Evolutionary conservation across 2,888 invertebrate genomes (phyloP).

Genomic region (Andrena minutula): DNA sequence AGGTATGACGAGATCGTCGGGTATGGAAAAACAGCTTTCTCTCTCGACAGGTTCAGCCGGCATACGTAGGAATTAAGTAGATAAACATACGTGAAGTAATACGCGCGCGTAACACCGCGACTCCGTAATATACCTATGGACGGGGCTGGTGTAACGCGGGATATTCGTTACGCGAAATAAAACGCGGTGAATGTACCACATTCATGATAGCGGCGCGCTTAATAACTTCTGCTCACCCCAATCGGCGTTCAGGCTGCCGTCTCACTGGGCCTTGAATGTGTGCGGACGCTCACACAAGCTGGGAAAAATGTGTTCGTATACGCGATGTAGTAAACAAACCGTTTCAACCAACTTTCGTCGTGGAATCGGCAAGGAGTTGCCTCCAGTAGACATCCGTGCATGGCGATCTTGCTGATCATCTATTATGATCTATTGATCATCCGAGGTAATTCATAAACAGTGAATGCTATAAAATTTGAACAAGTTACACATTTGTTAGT

Average conservation of each 20-base stretch:
- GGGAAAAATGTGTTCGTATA: no score
- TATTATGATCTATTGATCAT: no score
- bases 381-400: no score
- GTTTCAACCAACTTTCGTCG: no score
- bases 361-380: no score
- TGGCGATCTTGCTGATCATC: no score
- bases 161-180: conserved; percentile 76
- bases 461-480: no score
- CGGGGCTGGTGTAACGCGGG: conserved; percentile 54
- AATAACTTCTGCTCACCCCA: conserved; percentile 34
- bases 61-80: conserved; percentile 81
- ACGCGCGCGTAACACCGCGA: conserved; percentile 70
- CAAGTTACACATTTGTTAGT: no score
- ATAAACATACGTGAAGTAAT: conserved; percentile 82
- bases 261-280: no score
- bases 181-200: conserved; percentile 70
- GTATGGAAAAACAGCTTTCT: conserved; percentile 84
- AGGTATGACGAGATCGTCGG: conserved; percentile 79
- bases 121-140: conserved; percentile 47
- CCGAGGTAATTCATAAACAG: no score
- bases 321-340: no score
- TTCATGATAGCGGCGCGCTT: conserved; percentile 52
- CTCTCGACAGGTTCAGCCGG: conserved; percentile 81
- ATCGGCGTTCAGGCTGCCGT: conserved; percentile 4
- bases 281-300: no score